Evolutionary conservation across 2,888 invertebrate species (phyloP).

Genomic region (Fragum sueziense): DNA sequence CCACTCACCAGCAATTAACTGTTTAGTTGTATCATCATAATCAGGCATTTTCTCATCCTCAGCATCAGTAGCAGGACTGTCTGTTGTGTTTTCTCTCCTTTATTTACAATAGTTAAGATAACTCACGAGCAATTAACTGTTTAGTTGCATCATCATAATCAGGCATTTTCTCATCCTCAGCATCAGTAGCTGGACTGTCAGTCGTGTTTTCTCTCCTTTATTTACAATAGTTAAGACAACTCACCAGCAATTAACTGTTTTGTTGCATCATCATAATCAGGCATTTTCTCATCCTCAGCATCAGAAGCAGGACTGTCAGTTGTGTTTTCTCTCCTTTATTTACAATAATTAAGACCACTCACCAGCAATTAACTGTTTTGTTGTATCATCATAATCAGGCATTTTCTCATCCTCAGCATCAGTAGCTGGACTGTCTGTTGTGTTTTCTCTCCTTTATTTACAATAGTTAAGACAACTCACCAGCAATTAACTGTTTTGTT

Average conservation of each 20-base stretch:
- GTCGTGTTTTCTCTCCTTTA: neutral
- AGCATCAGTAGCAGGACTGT: too few relatives aligned
- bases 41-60: too few relatives aligned
- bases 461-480: neutral
- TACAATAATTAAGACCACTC: conserved; percentile 28
- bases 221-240: neutral
- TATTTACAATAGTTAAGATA: too few relatives aligned
- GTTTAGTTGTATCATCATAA: too few relatives aligned
- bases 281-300: conserved; percentile 80
- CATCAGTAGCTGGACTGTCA: neutral
- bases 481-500: neutral
- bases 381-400: conserved; percentile 94
- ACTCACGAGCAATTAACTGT: too few relatives aligned
- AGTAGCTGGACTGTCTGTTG: too few relatives aligned
- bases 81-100: too few relatives aligned
- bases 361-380: conserved; percentile 91
- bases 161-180: conserved; percentile 81
- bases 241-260: conserved; percentile 89
- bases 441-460: conserved; percentile 80
- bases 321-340: neutral
- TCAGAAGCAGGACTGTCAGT: neutral
- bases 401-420: conserved; percentile 80
- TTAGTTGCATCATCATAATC: conserved; percentile 96
- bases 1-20: too few relatives aligned
- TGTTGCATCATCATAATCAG: conserved; percentile 95